A percentile compares a stretch with the other conserved stretches of the same genome.
Conservation (phyloP, 2,888 invertebrate species). For the Andrena bucephala region DNA sequence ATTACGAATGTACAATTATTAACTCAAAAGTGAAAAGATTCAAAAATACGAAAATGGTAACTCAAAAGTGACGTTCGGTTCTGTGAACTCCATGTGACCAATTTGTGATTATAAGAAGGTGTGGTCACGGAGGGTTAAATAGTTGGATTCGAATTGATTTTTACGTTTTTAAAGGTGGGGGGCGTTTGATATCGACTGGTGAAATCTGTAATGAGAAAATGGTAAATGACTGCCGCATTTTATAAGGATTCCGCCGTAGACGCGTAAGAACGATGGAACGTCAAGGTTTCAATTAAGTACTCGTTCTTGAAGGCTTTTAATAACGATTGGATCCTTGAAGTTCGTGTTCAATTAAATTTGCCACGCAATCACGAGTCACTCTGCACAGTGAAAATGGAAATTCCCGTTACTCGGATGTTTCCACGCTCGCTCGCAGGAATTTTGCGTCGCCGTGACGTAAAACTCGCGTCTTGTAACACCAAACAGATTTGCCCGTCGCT, state of each 20-base stretch:
- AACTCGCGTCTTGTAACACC: constrained; percentile 21
- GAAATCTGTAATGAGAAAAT: too few relatives aligned
- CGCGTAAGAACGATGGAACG: background rate
- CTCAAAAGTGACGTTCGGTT: too few relatives aligned
- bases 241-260: background rate
- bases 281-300: constrained; percentile 1
- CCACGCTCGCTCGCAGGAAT: background rate
- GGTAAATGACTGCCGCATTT: too few relatives aligned
- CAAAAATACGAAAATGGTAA: too few relatives aligned
- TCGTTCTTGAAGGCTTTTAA: background rate
- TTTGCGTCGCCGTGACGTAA: background rate
- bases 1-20: too few relatives aligned
- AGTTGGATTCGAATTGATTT: too few relatives aligned
- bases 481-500: constrained; percentile 34
- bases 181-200: too few relatives aligned
- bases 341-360: constrained; percentile 1
- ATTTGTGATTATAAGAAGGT: too few relatives aligned
- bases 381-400: background rate
- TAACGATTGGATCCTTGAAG: constrained; percentile 5
- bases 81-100: too few relatives aligned
- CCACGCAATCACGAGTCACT: background rate
- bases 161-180: too few relatives aligned
- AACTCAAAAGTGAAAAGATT: too few relatives aligned
- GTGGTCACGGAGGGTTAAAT: too few relatives aligned
- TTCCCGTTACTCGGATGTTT: background rate